Evolutionary conservation across 1,140 invertebrate species (phyloP).

Genomic region (Aphelenchoides besseyi): DNA sequence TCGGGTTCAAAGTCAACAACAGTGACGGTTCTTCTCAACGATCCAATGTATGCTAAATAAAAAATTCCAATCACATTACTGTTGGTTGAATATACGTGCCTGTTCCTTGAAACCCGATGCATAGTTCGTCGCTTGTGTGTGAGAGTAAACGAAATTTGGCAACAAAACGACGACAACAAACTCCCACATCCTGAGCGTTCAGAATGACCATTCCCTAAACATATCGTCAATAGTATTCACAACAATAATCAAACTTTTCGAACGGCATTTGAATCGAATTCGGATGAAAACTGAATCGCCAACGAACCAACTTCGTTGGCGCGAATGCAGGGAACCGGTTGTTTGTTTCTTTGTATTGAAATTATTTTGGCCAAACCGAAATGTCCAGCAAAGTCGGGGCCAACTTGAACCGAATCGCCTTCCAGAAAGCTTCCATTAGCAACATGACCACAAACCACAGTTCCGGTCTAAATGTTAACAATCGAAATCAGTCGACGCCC

Average conservation of each 20-base stretch:
- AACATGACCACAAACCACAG: conserved; percentile 80
- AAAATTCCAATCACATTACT: neutral
- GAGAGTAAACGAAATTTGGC: conserved; percentile 9
- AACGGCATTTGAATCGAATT: conserved; percentile 8
- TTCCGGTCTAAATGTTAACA: conserved; percentile 63
- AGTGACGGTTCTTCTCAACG: conserved; percentile 82
- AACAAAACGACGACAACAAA: conserved; percentile 10
- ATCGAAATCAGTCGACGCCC: conserved; percentile 17
- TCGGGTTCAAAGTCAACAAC: conserved; percentile 71
- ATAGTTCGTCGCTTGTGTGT: conserved; percentile 38
- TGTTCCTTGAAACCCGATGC: conserved; percentile 52
- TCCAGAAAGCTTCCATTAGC: conserved; percentile 78
- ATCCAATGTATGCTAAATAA: conserved; percentile 85
- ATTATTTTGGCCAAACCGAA: conserved; percentile 56
- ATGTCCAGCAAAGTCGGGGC: conserved; percentile 64
- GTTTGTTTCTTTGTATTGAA: conserved; percentile 53
- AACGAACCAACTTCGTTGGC: conserved; percentile 77
- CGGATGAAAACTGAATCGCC: conserved; percentile 31
- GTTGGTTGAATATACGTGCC: conserved; percentile 23
- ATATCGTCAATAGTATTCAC: neutral
- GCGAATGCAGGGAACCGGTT: conserved; percentile 69
- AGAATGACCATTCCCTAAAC: conserved; percentile 51
- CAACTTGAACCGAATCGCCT: conserved; percentile 74
- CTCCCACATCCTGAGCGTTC: conserved; percentile 19
- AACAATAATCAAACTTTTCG: conserved; percentile 16